These are phyloP conservation scores for Trichomalopsis sarcophagae DNA, from an alignment of 1,140 invertebrate genomes.

Conservation along the genomic window DNA sequence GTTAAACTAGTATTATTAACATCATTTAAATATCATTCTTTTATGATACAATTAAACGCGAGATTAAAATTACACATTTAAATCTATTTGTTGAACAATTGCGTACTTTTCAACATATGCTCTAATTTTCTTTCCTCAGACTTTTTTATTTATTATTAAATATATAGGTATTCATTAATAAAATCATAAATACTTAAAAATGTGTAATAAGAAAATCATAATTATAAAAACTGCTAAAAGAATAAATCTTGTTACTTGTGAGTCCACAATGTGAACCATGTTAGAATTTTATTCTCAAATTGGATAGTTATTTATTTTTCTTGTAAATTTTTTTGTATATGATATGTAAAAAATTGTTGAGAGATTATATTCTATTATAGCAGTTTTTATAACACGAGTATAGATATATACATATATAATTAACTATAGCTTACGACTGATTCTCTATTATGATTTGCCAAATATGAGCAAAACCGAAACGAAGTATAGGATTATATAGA, in stretches of 20 bases:
- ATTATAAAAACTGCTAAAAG: not conserved
- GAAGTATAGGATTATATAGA: not conserved
- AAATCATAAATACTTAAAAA: not conserved
- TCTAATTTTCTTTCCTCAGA: not conserved
- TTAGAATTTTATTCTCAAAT: not conserved
- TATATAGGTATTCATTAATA: not conserved
- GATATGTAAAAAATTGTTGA: not conserved
- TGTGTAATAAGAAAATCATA: not conserved
- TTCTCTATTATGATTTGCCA: not conserved
- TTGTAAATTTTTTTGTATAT: constrained; percentile 7
- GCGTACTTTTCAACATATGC: not conserved
- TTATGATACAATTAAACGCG: no score
- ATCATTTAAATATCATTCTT: no score
- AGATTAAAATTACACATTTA: no score
- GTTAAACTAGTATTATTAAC: not conserved
- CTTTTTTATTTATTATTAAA: not conserved
- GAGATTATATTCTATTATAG: not conserved
- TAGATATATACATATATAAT: not conserved
- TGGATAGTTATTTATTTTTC: not conserved
- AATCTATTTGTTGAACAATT: no score
- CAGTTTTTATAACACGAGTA: not conserved
- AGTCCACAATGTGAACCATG: not conserved
- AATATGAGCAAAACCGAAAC: not conserved
- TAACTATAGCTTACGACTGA: not conserved
- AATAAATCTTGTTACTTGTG: not conserved